These are phyloP conservation scores for Hyperopisus bebe DNA, from an alignment of 2,113 vertebrate species.

Conservation along the genomic window DNA sequence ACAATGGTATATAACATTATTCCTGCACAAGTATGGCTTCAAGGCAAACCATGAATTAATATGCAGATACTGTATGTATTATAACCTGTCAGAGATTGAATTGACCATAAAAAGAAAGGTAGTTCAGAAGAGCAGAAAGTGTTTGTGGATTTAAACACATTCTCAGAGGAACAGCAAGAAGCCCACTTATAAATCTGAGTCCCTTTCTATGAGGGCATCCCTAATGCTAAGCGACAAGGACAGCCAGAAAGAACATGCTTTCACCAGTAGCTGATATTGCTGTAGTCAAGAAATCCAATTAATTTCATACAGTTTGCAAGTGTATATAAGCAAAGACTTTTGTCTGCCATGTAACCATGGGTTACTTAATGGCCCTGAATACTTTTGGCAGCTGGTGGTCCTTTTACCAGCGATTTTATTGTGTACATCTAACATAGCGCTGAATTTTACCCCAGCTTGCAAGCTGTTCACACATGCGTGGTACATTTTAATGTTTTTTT, in stretches of 20 bases:
- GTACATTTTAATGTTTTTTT: neutral
- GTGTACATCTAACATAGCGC: neutral
- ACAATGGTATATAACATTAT: neutral
- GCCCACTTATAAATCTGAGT: neutral
- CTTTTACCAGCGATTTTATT: conserved; percentile 11
- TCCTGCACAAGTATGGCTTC: neutral
- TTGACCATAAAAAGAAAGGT: neutral
- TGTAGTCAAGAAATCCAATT: neutral
- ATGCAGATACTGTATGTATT: neutral
- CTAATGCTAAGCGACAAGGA: neutral
- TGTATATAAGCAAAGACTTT: conserved; percentile 7
- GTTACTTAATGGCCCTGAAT: conserved; percentile 36
- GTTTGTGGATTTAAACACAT: neutral
- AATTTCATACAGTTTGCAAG: neutral
- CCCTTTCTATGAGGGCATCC: neutral
- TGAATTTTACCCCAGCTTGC: conserved; percentile 17
- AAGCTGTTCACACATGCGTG: conserved; percentile 25
- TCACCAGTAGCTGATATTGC: neutral
- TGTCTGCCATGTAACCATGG: conserved; percentile 22
- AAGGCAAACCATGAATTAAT: neutral
- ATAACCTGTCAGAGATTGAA: neutral
- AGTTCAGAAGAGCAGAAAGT: neutral
- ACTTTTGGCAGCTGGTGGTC: conserved; percentile 27
- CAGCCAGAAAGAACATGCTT: neutral
- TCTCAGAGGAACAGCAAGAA: neutral